These are phyloP conservation scores for Andrena haemorrhoa DNA, from an alignment of 2,888 invertebrate species.

Conservation along the genomic window DNA sequence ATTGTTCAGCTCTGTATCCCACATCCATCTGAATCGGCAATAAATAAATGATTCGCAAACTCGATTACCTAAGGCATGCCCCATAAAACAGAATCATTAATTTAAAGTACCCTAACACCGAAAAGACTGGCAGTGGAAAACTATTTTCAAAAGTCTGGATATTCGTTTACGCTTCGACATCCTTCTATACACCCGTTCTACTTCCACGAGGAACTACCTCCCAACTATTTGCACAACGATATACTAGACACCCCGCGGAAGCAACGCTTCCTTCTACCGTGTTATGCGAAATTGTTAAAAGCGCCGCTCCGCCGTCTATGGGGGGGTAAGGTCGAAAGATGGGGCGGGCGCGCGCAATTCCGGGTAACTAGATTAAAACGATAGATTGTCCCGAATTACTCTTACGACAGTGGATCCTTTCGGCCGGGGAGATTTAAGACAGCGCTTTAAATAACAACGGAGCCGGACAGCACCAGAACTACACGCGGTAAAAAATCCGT, in stretches of 20 bases:
- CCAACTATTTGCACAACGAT: neutral
- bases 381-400: slow-evolving; percentile 53
- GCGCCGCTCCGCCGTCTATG: neutral
- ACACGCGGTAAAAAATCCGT: slow-evolving; percentile 37
- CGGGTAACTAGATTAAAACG: slow-evolving; percentile 48
- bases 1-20: too few species aligned
- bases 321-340: slow-evolving; percentile 3
- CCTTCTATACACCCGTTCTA: too few species aligned
- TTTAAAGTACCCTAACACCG: too few species aligned
- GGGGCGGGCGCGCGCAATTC: slow-evolving; percentile 27
- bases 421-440: slow-evolving; percentile 42
- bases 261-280: neutral
- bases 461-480: slow-evolving; percentile 20
- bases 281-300: slow-evolving; percentile 7
- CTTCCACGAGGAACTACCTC: neutral
- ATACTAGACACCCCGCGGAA: neutral
- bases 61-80: too few species aligned
- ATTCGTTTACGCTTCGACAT: too few species aligned
- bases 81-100: too few species aligned
- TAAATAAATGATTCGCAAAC: too few species aligned
- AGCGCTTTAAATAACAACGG: slow-evolving; percentile 49
- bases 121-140: too few species aligned
- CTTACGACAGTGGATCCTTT: slow-evolving; percentile 42
- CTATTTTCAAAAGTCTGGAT: too few species aligned
- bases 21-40: too few species aligned